Evolutionary conservation across 2,113 vertebrate species (phyloP).

Genomic region (Nesoenas mayeri): DNA sequence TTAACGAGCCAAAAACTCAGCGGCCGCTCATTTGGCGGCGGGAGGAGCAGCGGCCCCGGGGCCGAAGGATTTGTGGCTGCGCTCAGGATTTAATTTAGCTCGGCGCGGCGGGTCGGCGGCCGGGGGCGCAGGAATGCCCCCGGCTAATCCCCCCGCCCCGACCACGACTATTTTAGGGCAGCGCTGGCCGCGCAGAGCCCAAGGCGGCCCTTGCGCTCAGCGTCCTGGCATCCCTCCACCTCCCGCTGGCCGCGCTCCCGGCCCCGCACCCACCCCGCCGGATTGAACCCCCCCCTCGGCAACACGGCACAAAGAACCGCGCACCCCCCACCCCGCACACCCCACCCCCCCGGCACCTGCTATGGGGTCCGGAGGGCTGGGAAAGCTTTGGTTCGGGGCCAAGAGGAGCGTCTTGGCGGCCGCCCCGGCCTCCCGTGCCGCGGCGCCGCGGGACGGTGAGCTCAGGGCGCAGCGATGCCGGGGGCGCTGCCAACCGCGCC

Average conservation of each 20-base stretch:
- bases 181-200: neutral
- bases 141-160: neutral
- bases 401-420: fast-evolving
- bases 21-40: neutral
- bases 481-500: neutral
- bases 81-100: neutral
- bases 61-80: neutral
- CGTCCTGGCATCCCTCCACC: neutral
- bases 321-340: no score
- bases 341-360: neutral
- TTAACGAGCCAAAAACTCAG: no score
- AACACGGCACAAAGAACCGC: neutral
- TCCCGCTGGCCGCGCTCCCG: neutral
- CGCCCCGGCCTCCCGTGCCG: neutral
- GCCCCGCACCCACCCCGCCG: neutral
- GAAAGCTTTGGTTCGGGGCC: neutral
- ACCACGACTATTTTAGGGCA: conserved; percentile 44
- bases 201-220: neutral
- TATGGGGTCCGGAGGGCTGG: neutral
- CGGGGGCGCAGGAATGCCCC: conserved; percentile 26
- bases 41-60: neutral
- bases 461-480: conserved; percentile 5
- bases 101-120: neutral
- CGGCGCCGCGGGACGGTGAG: neutral
- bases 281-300: neutral